Conservation (phyloP, 2,113 vertebrate species). For the Hypomesus transpacificus region DNA sequence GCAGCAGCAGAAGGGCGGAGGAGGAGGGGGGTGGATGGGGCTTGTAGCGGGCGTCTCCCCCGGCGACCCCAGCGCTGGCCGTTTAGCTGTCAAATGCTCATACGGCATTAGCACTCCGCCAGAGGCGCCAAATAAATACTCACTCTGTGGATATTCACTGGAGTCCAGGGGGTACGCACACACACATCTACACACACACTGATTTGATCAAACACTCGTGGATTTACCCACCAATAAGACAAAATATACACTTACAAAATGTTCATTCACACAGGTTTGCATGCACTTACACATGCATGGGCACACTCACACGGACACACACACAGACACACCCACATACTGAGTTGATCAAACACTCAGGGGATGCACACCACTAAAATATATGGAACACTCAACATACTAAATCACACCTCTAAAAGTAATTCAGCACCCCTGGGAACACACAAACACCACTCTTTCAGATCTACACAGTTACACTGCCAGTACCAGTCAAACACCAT, state of each 20-base stretch:
- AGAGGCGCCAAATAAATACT: conserved; percentile 63
- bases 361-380: conserved; percentile 38
- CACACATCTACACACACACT: not conserved
- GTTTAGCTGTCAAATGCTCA: conserved; percentile 55
- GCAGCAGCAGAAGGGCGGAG: conserved; percentile 13
- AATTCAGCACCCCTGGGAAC: not conserved
- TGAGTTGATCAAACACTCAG: not conserved
- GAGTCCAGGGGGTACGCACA: conserved; percentile 15
- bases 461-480: conserved; percentile 45
- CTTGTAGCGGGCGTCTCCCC: conserved; percentile 11
- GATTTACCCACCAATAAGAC: not conserved
- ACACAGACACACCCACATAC: conserved; percentile 2
- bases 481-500: conserved; percentile 24
- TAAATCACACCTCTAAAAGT: conserved; percentile 32
- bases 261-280: not conserved
- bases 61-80: not conserved
- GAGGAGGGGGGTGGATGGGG: not conserved
- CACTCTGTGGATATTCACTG: conserved; percentile 48
- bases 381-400: conserved; percentile 32
- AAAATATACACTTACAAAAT: not conserved
- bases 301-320: not conserved
- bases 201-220: too few species aligned
- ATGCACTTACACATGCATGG: not conserved
- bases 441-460: conserved; percentile 10
- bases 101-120: conserved; percentile 67